Evolutionary conservation across 2,888 invertebrate species (phyloP), one percentile per base, ranked within the genome.

Genomic region (Apeira syringaria): DNA sequence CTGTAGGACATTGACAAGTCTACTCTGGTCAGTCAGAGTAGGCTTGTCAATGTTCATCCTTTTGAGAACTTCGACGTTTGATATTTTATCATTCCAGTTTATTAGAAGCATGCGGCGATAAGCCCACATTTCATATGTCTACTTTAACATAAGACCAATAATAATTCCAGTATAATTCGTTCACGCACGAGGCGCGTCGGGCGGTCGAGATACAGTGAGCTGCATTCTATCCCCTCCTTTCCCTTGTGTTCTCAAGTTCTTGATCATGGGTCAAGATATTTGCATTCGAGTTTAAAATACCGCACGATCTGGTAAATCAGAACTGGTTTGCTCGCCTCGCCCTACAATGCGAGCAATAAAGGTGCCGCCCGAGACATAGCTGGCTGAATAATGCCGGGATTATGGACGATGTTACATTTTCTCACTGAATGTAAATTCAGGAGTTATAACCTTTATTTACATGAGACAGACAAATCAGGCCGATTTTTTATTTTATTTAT

Each of bases 271-370:
- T 65, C 69, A 77, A 75, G 77, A 74, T 80, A 85, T 84, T 81
- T 82, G 77, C 79, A 83, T 82, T 83, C 73, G 60, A 73, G 72
- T 80, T 80, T 82, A 81, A 85, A 84, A 85, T 82, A 79, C 80
- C 69, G 67, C 83, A 81, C 83, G 82, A 84, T 80, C 80, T 82
- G 79, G 80, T 83, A 84, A 86, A 84, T 81, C 79, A 79, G 78
- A 82, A 87, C 87, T 67, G 83, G 87, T 87, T 87, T 80, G 53
- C 54, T 64, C 61, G 68, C 71, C 73, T 74, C 69, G 68, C 74
- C 70, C 74, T 73, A 62, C 63, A 63, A 67, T 56, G 45, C 50
- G 31, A 37, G 38, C 47, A 50, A 56, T 53, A 47, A 25, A 29
- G n/a, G 9, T 17, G 9, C 9, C 22, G 22, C 3, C 17, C 17